These are phyloP conservation scores for Lerista edwardsae DNA, from an alignment of 2,797 vertebrate genomes.

Conservation along the genomic window DNA sequence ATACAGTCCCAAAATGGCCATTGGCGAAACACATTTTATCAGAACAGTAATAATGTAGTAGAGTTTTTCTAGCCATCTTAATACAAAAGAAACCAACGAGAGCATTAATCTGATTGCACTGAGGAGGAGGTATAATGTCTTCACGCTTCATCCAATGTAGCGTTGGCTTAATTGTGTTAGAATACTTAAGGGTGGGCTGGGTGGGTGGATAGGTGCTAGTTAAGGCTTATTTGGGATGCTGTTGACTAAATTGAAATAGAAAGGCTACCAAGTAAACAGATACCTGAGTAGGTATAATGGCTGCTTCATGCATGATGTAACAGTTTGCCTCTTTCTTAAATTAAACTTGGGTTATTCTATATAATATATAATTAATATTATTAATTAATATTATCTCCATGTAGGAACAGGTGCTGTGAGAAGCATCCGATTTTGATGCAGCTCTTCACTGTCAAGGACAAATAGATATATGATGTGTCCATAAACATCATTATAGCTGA, in stretches of 20 bases:
- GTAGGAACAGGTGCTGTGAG: neutral
- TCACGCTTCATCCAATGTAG: constrained; percentile 12
- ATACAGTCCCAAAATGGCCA: neutral
- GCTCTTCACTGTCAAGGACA: neutral
- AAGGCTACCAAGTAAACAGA: neutral
- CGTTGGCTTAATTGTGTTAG: constrained; percentile 18
- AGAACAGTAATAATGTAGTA: neutral
- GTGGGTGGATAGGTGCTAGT: neutral
- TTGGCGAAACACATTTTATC: neutral
- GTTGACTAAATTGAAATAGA: neutral
- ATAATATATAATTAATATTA: no score
- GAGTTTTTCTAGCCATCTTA: neutral
- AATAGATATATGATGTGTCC: neutral
- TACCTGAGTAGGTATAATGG: neutral
- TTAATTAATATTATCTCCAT: no score
- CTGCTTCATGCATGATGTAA: neutral
- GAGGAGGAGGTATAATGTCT: constrained; percentile 54
- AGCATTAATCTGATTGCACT: neutral
- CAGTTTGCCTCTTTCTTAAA: neutral
- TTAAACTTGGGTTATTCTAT: neutral
- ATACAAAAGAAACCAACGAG: constrained; percentile 21
- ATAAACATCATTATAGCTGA: neutral
- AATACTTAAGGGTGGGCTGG: constrained; percentile 11
- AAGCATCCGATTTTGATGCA: neutral
- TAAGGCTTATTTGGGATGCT: neutral